Evolutionary conservation across 2,113 vertebrate species (phyloP), one percentile per base, ranked within the genome.

Genomic region (Furnarius figulus): DNA sequence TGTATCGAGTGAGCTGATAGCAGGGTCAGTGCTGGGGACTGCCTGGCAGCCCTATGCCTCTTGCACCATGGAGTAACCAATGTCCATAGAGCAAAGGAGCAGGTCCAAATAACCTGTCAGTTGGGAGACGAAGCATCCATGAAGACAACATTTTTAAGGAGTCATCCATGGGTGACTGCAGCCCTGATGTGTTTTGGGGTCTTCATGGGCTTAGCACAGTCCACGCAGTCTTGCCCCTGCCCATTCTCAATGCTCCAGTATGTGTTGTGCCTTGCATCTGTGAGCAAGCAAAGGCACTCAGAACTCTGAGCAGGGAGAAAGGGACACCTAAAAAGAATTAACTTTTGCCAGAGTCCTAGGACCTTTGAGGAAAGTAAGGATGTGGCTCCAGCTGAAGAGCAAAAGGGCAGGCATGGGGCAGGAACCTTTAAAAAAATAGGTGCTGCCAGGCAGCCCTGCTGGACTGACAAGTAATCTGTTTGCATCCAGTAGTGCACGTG

Each of bases 1-100:
- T 13, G 0, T 50, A 8, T 81, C 42, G 46, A 68, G 61, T 0
- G 8, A 74, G 37, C 27, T 59, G 70, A 37, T 27, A n/a, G 85
- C 5, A 40, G 55, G 11, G 22, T 58, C 18, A 6, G 37, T 33
- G 58, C 52, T 44, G 66, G 35, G 27, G 14, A 23, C 35, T 76
- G 47, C 77, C 62, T 46, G 33, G 18, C 23, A 76, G 46, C 46
- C 35, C 30, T 24, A 0, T 49, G 42, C 35, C 59, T 74, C 15
- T 50, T 63, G 77, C 12, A n/a, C 13, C 30, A 19, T 0, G 0
- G 27, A 28, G 56, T 21, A 53, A 42, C 21, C n/a, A 31, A 2
- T 11, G 50, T n/a, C 37, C n/a, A 6, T 6, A 37, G 0, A 23
- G 55, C 20, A 74, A 40, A 84, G 87, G 18, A 42, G 35, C 18